These are phyloP conservation scores for Mormyrus proboscirostris DNA, from an alignment of 2,797 vertebrate species.

Conservation along the genomic window DNA sequence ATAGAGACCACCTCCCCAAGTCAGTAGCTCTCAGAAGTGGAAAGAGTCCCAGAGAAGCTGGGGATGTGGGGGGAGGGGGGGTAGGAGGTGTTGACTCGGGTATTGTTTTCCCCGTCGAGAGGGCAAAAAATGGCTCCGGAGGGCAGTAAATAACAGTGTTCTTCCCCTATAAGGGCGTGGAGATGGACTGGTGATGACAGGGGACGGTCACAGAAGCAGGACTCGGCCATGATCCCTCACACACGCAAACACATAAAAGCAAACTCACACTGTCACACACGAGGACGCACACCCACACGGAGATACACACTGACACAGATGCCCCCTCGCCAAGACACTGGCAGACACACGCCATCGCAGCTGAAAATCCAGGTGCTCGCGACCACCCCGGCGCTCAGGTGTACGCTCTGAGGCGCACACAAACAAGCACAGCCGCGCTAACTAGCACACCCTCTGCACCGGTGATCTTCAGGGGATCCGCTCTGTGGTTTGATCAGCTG, in stretches of 20 bases:
- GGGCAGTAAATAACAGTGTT: neutral
- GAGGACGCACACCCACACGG: neutral
- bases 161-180: neutral
- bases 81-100: neutral
- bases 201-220: neutral
- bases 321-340: neutral
- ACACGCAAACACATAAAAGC: neutral
- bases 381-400: neutral
- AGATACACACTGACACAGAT: neutral
- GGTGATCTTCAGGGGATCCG: neutral
- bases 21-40: conserved; percentile 28
- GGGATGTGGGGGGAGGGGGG: neutral
- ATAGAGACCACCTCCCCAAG: conserved; percentile 40
- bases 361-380: neutral
- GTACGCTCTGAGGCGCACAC: neutral
- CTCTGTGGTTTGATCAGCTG: neutral
- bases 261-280: neutral
- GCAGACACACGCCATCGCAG: neutral
- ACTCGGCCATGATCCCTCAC: conserved; percentile 8
- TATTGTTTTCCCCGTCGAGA: neutral
- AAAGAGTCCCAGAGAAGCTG: neutral
- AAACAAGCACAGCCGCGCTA: neutral
- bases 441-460: conserved; percentile 11
- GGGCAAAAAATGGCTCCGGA: neutral
- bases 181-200: conserved; percentile 21